Evolutionary conservation across 2,797 vertebrate species (phyloP).

Genomic region (Leptatherina wallacei): DNA sequence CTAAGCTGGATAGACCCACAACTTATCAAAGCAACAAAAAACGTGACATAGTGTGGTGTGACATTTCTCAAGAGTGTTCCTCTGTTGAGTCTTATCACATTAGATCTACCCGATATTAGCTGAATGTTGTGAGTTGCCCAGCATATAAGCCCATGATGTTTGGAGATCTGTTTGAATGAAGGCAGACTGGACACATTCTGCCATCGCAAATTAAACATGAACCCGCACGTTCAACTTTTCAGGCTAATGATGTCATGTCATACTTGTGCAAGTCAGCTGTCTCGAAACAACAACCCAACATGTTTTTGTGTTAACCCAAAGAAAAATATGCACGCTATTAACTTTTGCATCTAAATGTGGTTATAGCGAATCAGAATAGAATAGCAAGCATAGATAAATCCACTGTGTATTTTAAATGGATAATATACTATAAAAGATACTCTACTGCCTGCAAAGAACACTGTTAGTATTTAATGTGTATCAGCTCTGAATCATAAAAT

Average conservation of each 20-base stretch:
- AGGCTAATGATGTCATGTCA: background rate
- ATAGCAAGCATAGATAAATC: background rate
- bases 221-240: background rate
- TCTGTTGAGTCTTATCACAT: background rate
- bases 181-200: background rate
- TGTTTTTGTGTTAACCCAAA: background rate
- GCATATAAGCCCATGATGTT: background rate
- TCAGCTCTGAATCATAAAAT: background rate
- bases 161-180: background rate
- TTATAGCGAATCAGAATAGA: background rate
- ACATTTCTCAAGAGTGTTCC: conserved; percentile 12
- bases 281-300: background rate
- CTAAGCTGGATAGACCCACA: background rate
- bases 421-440: background rate
- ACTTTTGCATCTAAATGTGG: background rate
- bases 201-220: background rate
- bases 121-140: background rate
- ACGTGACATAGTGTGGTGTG: conserved; percentile 3
- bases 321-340: background rate
- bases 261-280: background rate
- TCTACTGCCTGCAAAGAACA: background rate
- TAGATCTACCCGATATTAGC: background rate
- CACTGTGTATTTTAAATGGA: background rate
- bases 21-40: conserved; percentile 4
- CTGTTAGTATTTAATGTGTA: background rate